phyloP scores from a whole-genome alignment of 2,888 invertebrate species.

The Siphonodentalium dalli region DNA sequence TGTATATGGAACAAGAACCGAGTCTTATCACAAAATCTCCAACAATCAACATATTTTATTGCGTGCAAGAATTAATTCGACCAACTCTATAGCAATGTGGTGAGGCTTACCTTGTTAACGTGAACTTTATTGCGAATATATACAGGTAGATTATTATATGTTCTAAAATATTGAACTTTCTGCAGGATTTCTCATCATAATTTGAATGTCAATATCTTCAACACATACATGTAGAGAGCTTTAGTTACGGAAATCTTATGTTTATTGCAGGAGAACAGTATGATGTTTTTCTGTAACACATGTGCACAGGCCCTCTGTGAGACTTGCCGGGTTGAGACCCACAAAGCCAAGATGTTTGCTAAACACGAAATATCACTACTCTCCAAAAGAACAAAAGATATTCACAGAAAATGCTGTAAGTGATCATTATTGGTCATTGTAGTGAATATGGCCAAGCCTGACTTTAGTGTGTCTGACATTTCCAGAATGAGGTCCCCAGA shows the following conservation, averaged over 20 bases:
- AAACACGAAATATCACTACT: conserved; percentile 77
- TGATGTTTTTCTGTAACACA: conserved; percentile 82
- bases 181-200: neutral
- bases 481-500: too few species aligned
- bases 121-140: too few species aligned
- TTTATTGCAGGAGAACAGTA: conserved; percentile 59
- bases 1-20: too few species aligned
- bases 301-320: conserved; percentile 78
- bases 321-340: conserved; percentile 76
- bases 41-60: too few species aligned
- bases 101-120: too few species aligned
- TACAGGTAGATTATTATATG: too few species aligned
- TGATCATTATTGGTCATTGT: neutral
- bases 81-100: too few species aligned
- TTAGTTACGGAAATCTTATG: neutral
- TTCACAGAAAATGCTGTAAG: conserved; percentile 71
- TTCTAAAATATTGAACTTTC: conserved; percentile 49
- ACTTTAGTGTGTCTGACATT: too few species aligned
- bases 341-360: conserved; percentile 80
- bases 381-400: conserved; percentile 75
- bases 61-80: too few species aligned
- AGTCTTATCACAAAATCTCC: too few species aligned
- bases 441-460: neutral
- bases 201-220: too few species aligned
- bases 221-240: neutral